A percentile compares a stretch with the other conserved stretches of the same genome.
Evolutionary conservation across 2,888 invertebrate genomes (phyloP).

Genomic region (Sesia apiformis): DNA sequence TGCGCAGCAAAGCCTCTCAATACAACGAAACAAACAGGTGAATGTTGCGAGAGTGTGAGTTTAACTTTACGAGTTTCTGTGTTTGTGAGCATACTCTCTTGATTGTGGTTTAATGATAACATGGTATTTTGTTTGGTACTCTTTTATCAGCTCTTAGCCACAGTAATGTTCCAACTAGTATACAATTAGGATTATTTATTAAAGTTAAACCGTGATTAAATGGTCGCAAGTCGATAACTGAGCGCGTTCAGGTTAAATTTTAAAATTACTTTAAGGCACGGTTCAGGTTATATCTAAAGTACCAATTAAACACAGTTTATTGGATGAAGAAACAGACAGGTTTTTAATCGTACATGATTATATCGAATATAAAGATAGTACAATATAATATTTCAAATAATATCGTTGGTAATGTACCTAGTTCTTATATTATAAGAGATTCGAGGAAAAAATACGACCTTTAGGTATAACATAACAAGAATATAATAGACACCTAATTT

Average conservation of each 20-base stretch:
- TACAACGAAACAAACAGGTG: slow-evolving; percentile 64
- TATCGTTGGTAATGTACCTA: no score
- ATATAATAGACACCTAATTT: no score
- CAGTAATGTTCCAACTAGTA: slow-evolving; percentile 16
- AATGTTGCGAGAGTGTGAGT: slow-evolving; percentile 54
- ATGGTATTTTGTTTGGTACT: slow-evolving; percentile 51
- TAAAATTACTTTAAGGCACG: no score
- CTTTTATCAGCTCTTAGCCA: slow-evolving; percentile 37
- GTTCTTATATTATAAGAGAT: no score
- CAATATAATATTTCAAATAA: no score
- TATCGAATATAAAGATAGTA: no score
- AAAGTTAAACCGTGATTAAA: slow-evolving; percentile 23
- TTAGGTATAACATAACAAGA: no score
- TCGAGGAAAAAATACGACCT: no score
- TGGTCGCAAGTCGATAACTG: slow-evolving; percentile 17
- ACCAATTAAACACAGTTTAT: no score
- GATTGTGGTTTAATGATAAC: slow-evolving; percentile 60
- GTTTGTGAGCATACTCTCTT: slow-evolving; percentile 47
- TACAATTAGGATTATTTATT: slow-evolving; percentile 33
- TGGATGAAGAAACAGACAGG: no score
- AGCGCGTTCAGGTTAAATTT: not conserved
- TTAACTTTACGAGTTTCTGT: slow-evolving; percentile 24
- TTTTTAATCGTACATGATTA: no score
- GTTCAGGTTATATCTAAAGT: no score
- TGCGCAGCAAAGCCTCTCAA: slow-evolving; percentile 55